phyloP scores from a whole-genome alignment of 2,888 invertebrate genomes.

The Caradrina kadenii region DNA sequence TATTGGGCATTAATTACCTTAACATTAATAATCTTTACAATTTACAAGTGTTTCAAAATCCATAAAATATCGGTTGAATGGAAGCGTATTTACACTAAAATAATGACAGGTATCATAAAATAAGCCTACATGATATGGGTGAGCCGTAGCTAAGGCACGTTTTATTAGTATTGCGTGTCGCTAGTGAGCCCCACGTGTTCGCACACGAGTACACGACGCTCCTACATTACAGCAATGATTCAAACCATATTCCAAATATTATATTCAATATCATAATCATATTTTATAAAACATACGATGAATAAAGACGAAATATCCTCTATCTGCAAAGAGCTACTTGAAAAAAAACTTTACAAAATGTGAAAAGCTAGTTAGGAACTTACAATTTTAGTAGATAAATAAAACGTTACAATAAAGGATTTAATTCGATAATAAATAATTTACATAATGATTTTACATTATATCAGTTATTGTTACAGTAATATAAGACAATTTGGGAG shows the following conservation, averaged over 20 bases:
- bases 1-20: constrained; percentile 89
- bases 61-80: constrained; percentile 90
- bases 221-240: constrained; percentile 64
- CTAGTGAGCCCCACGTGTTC: constrained; percentile 42
- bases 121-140: constrained; percentile 88
- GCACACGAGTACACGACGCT: constrained; percentile 28
- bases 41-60: constrained; percentile 90
- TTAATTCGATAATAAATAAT: constrained; percentile 88
- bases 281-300: constrained; percentile 75
- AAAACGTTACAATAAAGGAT: constrained; percentile 80
- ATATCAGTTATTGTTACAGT: constrained; percentile 75
- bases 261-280: constrained; percentile 76
- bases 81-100: constrained; percentile 90
- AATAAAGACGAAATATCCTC: constrained; percentile 74
- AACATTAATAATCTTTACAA: constrained; percentile 91
- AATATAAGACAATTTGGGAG: constrained; percentile 80
- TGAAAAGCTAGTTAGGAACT: constrained; percentile 90
- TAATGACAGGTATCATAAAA: constrained; percentile 86
- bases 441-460: constrained; percentile 85
- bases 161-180: constrained; percentile 80
- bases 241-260: constrained; percentile 76
- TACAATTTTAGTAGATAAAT: constrained; percentile 88
- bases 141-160: constrained; percentile 89
- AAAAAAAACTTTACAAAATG: constrained; percentile 80
- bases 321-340: constrained; percentile 78